Evolutionary conservation across 2,797 vertebrate species (phyloP).

Genomic region (Champsocephalus gunnari): DNA sequence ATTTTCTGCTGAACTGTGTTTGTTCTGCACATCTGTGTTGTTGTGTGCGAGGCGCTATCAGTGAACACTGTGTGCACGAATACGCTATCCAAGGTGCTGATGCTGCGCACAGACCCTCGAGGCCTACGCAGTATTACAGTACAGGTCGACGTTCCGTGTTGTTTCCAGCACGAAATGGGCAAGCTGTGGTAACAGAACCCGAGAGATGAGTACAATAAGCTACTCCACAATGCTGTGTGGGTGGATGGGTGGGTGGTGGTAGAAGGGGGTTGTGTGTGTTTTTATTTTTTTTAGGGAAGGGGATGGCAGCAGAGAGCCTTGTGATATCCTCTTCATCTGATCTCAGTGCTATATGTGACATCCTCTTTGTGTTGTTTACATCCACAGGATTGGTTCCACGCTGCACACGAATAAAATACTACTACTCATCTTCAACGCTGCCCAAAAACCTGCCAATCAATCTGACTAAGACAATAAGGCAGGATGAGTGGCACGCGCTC

Average conservation of each 20-base stretch:
- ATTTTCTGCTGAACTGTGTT: constrained; percentile 19
- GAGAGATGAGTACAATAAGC: constrained; percentile 60
- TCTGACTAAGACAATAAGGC: constrained; percentile 92
- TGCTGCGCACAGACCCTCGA: constrained; percentile 70
- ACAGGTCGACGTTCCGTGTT: constrained; percentile 53
- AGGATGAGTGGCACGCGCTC: constrained; percentile 94
- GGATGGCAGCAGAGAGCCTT: constrained; percentile 58
- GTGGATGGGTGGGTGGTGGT: constrained; percentile 59
- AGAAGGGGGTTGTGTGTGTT: constrained; percentile 37
- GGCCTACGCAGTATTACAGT: constrained; percentile 69
- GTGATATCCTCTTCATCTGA: constrained; percentile 61
- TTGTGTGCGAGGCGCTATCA: constrained; percentile 26
- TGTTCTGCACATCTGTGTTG: constrained; percentile 18
- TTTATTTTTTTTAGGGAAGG: constrained; percentile 12
- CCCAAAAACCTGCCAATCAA: constrained; percentile 91
- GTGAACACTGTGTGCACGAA: constrained; percentile 49
- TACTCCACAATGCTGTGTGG: constrained; percentile 68
- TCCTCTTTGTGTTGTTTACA: constrained; percentile 73
- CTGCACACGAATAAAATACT: constrained; percentile 92
- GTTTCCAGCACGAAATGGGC: constrained; percentile 49
- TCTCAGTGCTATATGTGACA: constrained; percentile 57
- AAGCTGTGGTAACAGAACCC: constrained; percentile 68
- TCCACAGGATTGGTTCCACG: constrained; percentile 90
- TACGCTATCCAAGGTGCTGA: constrained; percentile 86
- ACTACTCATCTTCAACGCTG: constrained; percentile 92